These are phyloP conservation scores for Belonocnema kinseyi DNA, from an alignment of 1,140 invertebrate genomes.

Conservation along the genomic window DNA sequence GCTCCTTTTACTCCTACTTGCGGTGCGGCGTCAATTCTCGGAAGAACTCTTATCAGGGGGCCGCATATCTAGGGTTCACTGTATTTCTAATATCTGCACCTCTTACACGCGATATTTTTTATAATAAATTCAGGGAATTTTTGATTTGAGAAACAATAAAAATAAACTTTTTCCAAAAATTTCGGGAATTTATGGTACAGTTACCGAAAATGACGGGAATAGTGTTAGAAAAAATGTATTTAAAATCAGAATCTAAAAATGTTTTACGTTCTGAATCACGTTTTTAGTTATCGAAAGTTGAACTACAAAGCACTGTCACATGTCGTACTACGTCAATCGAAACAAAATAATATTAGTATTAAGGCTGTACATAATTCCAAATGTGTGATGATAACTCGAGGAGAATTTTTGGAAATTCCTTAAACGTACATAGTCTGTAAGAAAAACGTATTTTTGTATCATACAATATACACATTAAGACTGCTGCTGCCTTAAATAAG, in stretches of 20 bases:
- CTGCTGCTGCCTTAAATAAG: slow-evolving; percentile 55
- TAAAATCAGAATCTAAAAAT: not conserved
- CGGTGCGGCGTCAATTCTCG: too few relatives aligned
- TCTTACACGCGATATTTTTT: too few relatives aligned
- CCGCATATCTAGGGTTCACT: too few relatives aligned
- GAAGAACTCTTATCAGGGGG: too few relatives aligned
- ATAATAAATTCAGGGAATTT: too few relatives aligned
- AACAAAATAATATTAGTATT: slow-evolving; percentile 5
- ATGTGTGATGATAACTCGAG: slow-evolving; percentile 11
- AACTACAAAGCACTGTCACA: slow-evolving; percentile 24
- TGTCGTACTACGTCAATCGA: slow-evolving; percentile 13
- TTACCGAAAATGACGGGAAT: too few relatives aligned
- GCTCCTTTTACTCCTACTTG: too few relatives aligned
- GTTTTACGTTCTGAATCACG: not conserved
- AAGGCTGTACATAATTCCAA: slow-evolving; percentile 21
- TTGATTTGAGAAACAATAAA: too few relatives aligned
- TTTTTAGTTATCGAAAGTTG: slow-evolving; percentile 1
- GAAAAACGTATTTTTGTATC: slow-evolving; percentile 56
- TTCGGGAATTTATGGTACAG: too few relatives aligned
- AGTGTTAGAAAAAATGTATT: not conserved
- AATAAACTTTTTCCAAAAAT: too few relatives aligned
- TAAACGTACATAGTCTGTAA: slow-evolving; percentile 35
- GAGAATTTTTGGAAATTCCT: slow-evolving; percentile 17
- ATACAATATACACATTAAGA: slow-evolving; percentile 50
- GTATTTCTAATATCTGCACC: too few relatives aligned